Evolutionary conservation across 2,888 invertebrate genomes (phyloP).

Genomic region (Elaeidobius kamerunicus): DNA sequence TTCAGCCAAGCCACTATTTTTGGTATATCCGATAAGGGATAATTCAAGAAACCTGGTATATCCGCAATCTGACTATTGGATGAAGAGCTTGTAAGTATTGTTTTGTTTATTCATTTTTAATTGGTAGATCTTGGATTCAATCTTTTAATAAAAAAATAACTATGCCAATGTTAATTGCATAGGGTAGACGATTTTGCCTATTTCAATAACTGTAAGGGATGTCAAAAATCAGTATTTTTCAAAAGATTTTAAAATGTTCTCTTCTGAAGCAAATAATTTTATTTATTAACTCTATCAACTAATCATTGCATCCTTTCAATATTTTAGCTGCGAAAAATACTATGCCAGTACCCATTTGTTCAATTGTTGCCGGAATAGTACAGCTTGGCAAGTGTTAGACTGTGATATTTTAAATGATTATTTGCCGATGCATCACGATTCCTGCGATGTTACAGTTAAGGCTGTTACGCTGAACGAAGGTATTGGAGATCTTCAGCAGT

Average conservation of each 20-base stretch:
- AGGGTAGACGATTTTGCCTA: too few species aligned
- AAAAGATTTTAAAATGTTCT: too few species aligned
- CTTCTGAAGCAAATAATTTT: background rate
- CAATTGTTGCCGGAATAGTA: conserved; percentile 30
- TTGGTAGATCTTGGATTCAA: background rate
- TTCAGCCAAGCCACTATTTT: conserved; percentile 34
- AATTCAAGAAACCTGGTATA: conserved; percentile 22
- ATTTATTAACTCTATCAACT: background rate
- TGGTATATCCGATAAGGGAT: conserved; percentile 18
- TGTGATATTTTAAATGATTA: conserved; percentile 49
- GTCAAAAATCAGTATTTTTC: too few species aligned
- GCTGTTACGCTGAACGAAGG: conserved; percentile 20
- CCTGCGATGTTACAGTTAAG: conserved; percentile 53
- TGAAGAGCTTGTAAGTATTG: conserved; percentile 43
- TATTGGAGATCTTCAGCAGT: conserved; percentile 31
- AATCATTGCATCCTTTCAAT: background rate
- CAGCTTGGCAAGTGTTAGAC: conserved; percentile 44
- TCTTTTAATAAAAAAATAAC: background rate
- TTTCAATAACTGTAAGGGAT: too few species aligned
- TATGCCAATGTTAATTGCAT: too few species aligned
- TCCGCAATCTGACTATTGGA: conserved; percentile 39
- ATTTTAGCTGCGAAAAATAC: conserved; percentile 41
- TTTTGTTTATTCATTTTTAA: background rate
- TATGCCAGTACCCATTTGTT: conserved; percentile 34
- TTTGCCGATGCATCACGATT: conserved; percentile 55